A percentile compares a stretch with the other conserved stretches of the same genome.
These are phyloP conservation scores for Anneissia japonica DNA, from an alignment of 35 echinoderm and acorn worm species.

Conservation along the genomic window DNA sequence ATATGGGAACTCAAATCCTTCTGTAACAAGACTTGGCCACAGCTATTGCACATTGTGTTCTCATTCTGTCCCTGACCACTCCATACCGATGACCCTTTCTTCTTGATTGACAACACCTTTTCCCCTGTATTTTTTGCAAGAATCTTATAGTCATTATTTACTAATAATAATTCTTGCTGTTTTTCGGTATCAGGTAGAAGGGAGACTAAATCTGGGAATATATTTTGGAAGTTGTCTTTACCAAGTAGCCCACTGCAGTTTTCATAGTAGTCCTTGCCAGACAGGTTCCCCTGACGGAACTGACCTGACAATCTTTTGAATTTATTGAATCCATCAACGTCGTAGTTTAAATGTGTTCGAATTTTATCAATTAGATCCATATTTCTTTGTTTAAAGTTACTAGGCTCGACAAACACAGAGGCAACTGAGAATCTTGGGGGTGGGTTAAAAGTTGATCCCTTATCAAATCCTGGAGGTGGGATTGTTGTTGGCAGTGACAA, in stretches of 20 bases:
- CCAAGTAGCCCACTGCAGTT: slow-evolving; percentile 46
- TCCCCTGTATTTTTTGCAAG: not conserved
- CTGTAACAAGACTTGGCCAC: not conserved
- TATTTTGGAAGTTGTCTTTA: slow-evolving; percentile 44
- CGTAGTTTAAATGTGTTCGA: slow-evolving; percentile 33
- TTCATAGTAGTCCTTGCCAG: slow-evolving; percentile 53
- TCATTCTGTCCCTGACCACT: not conserved
- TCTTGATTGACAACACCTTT: not conserved
- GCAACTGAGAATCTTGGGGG: not conserved
- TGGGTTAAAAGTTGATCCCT: not conserved
- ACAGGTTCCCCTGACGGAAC: slow-evolving; percentile 40
- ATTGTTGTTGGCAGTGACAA: slow-evolving; percentile 2
- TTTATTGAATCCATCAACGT: slow-evolving; percentile 45
- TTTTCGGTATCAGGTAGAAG: slow-evolving; percentile 62
- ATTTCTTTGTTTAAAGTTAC: slow-evolving; percentile 68
- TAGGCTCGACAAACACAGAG: slow-evolving; percentile 23
- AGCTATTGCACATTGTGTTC: not conserved
- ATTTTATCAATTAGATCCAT: slow-evolving; percentile 53
- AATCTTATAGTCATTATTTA: slow-evolving; percentile 44
- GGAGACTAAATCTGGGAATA: slow-evolving; percentile 84
- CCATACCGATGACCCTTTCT: not conserved
- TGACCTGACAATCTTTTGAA: slow-evolving; percentile 67
- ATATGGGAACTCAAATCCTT: not conserved
- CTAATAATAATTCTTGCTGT: slow-evolving; percentile 73
- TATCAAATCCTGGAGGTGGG: not conserved